phyloP scores from a whole-genome alignment of 2,888 invertebrate species.

The Julus scandinavius region DNA sequence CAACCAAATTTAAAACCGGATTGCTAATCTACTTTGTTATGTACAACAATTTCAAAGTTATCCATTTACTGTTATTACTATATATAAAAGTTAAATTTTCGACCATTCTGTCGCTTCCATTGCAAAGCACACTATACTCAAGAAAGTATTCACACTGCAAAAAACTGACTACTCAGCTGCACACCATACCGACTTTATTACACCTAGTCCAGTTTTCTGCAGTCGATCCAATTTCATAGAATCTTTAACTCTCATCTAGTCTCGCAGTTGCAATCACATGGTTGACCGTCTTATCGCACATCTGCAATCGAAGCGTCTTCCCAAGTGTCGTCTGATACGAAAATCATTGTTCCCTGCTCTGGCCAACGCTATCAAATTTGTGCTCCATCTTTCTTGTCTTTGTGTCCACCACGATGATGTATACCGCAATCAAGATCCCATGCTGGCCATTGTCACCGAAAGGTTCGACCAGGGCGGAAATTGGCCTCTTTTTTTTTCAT shows the following conservation, averaged over 20 bases:
- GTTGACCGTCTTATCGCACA: conserved; percentile 27
- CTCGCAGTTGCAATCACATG: conserved; percentile 40
- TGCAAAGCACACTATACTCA: no score
- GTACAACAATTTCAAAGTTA: no score
- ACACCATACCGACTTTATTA: background rate
- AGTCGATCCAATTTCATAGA: background rate
- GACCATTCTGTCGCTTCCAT: no score
- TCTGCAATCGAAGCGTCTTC: conserved; percentile 36
- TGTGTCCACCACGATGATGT: conserved; percentile 23
- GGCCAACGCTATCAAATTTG: conserved; percentile 37
- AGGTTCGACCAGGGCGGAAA: conserved; percentile 43
- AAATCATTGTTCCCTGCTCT: conserved; percentile 3
- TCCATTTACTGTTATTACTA: no score
- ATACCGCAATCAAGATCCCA: conserved; percentile 48
- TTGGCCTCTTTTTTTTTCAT: conserved; percentile 43
- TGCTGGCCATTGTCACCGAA: conserved; percentile 32
- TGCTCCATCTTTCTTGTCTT: conserved; percentile 44
- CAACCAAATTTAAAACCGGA: no score
- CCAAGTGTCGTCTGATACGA: conserved; percentile 30
- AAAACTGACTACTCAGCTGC: no score
- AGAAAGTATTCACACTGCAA: no score
- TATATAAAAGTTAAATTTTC: no score
- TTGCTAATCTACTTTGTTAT: no score
- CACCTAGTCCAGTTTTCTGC: background rate
- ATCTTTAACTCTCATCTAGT: conserved; percentile 30